Base-by-base conservation (phyloP, 2,797 vertebrate genomes). In the Pantherophis alleghaniensis region DNA sequence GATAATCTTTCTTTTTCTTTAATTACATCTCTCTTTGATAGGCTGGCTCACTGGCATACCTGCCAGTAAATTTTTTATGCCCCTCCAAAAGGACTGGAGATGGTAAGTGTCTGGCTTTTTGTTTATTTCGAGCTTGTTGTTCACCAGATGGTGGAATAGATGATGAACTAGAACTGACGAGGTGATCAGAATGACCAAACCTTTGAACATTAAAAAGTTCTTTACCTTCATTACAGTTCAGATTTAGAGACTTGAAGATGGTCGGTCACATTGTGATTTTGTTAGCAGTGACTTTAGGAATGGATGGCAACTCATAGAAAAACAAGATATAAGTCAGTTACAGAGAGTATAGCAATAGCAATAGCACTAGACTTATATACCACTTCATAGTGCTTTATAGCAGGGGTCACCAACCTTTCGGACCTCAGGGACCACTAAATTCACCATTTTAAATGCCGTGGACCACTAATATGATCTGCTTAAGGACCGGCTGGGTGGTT, bases 121-220 rank as follows among this genome's bases (percentile, higher is more conserved):
- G 88, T 93, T 95, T 87, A 88, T 95, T 95, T 87, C 79, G 92
- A 94, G 91, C 28, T 88, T 94, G 94, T 79, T 92, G 10, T 95
- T 47, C 22, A 92, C 37, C 91, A 95, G 86, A 91, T 0, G 6
- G 93, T 93, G 10, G 74, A 24, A 22, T 47, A 47, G 74, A 22
- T 22, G 20, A 83, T 83, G 37, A 83, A 83, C 37, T 42, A 47
- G 1, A 83, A 83, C 94, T 51, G 32, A 93, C 22, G 87, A 95
- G 83, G 91, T 0, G 6, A 92, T 93, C 95, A 90, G 95, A 95
- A 94, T 96, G 95, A 88, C 89, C 86, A 95, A 61, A 28, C 16
- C 28, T 89, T 92, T 88, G 24, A 92, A n/a, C 94, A 94, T 94
- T 96, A 95, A 95, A 94, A 92, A 42, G 56, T 66, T 92, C 93